Evolutionary conservation across 2,797 vertebrate genomes (phyloP).

Genomic region (Amblyraja radiata): DNA sequence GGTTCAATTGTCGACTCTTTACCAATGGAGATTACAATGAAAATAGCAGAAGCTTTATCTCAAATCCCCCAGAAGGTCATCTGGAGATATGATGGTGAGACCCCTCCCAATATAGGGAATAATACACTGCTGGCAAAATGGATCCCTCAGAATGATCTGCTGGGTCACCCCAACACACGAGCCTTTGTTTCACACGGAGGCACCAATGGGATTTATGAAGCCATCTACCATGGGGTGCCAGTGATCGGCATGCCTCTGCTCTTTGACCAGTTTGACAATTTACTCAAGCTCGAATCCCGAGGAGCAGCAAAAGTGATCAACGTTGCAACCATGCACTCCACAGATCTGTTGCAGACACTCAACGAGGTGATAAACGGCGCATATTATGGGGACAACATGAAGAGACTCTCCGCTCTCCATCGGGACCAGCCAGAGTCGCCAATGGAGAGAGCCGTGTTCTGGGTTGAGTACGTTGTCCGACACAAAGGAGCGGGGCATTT

Average conservation of each 20-base stretch:
- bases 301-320: slow-evolving; percentile 10
- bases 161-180: slow-evolving; percentile 40
- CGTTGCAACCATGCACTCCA: background rate
- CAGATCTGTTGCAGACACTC: background rate
- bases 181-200: background rate
- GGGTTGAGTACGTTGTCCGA: slow-evolving; percentile 21
- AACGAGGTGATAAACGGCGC: background rate
- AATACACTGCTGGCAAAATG: background rate
- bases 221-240: slow-evolving; percentile 54
- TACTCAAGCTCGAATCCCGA: background rate
- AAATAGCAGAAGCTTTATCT: slow-evolving; percentile 37
- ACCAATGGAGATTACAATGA: slow-evolving; percentile 54
- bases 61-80: slow-evolving; percentile 50
- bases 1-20: slow-evolving; percentile 54
- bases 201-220: background rate
- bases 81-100: slow-evolving; percentile 56
- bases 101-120: slow-evolving; percentile 43
- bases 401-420: slow-evolving; percentile 22
- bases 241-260: slow-evolving; percentile 56
- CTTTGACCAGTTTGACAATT: slow-evolving; percentile 53
- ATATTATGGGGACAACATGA: slow-evolving; percentile 10
- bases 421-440: background rate
- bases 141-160: slow-evolving; percentile 47
- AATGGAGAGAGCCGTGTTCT: slow-evolving; percentile 30
- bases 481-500: slow-evolving; percentile 16